Percentiles rank a stretch among this genome's conserved stretches.
These are phyloP conservation scores for Alces alces DNA, from an alignment of 2,113 vertebrate species.

Conservation along the genomic window DNA sequence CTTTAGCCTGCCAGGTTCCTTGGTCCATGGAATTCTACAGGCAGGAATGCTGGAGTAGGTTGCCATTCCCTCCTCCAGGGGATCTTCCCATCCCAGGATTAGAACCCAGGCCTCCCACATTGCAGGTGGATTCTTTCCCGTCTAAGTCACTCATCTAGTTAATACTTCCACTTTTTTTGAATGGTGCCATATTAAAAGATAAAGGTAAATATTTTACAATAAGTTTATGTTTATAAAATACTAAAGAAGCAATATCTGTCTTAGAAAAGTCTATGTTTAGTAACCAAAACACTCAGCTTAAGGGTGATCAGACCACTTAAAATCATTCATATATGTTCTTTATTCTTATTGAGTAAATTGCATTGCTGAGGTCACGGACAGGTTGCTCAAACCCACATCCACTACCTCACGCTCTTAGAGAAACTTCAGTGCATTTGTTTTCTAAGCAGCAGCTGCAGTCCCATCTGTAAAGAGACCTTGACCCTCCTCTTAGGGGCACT, in stretches of 20 bases:
- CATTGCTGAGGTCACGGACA: not conserved
- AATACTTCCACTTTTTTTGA: not conserved
- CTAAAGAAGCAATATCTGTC: not conserved
- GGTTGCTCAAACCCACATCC: not conserved
- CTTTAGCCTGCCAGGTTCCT: not conserved
- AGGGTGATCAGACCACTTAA: not conserved
- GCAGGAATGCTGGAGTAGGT: not conserved
- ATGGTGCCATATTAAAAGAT: not conserved
- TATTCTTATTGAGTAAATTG: not conserved
- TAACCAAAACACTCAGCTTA: not conserved
- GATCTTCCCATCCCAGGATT: not conserved
- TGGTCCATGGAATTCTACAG: not conserved
- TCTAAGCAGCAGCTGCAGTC: not conserved
- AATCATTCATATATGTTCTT: not conserved
- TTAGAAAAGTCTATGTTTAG: not conserved
- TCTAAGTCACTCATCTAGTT: not conserved
- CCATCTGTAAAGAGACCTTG: not conserved
- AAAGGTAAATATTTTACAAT: not conserved
- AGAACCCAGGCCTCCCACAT: not conserved
- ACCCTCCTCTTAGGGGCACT: not conserved
- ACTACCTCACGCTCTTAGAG: not conserved
- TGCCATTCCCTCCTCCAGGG: not conserved
- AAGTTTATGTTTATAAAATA: not conserved
- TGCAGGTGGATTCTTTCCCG: not conserved
- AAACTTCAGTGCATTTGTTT: not conserved